Conservation (phyloP, 2,888 invertebrate genomes). For the Coenonympha glycerion region DNA sequence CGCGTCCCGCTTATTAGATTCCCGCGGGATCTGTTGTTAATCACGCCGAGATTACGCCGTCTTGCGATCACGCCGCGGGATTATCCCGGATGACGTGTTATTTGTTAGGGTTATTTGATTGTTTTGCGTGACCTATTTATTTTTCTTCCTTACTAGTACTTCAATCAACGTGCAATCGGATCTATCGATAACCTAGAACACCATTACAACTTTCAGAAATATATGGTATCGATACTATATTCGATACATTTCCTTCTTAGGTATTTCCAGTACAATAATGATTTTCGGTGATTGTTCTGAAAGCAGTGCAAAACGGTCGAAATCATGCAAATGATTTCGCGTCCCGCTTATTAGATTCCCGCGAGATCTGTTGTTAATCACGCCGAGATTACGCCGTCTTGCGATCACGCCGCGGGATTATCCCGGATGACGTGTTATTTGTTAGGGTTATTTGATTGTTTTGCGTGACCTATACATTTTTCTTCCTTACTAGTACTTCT, state of each 20-base stretch:
- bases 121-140: background rate
- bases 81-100: background rate
- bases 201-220: too few species aligned
- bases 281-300: too few species aligned
- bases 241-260: too few species aligned
- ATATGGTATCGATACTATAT: too few species aligned
- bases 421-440: background rate
- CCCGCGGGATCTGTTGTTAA: slow-evolving; percentile 35
- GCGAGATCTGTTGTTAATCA: slow-evolving; percentile 26
- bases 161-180: too few species aligned
- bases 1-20: slow-evolving; percentile 43
- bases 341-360: slow-evolving; percentile 46
- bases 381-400: background rate
- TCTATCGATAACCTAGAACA: too few species aligned
- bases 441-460: background rate
- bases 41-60: background rate
- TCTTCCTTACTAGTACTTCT: background rate
- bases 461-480: background rate
- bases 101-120: background rate
- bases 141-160: background rate
- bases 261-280: too few species aligned
- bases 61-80: background rate
- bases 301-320: slow-evolving; percentile 41
- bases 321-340: slow-evolving; percentile 53
- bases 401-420: background rate